Evolutionary conservation across 2,888 invertebrate genomes (phyloP), one percentile per base, ranked within the genome.

Genomic region (Arctia plantaginis): DNA sequence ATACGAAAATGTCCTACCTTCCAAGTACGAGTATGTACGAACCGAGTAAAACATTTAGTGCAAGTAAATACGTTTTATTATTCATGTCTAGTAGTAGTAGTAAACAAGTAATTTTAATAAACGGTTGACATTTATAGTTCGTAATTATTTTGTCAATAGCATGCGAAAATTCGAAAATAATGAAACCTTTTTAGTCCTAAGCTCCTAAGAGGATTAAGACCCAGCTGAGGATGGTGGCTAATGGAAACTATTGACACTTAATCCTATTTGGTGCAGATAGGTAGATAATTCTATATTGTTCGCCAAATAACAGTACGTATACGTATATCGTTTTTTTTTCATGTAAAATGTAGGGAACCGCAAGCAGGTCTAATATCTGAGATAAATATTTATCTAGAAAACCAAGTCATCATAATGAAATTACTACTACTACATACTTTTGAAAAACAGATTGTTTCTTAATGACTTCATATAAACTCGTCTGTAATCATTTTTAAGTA

Each of bases 201-300:
- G 71, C 69, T 55, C 47, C 23, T 74, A 72, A 74, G 59, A 67
- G 77, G 82, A 79, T 83, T 80, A 55, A 18, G 68, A 66, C 66
- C 23, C 65, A 20, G 68, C 55, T 64, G 70, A 70, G 68, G 66
- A 66, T 55, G 39, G 27, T 44, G 20, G 74, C 64, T 62, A 72
- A 65, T 69, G 74, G 73, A 80, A 83, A 66, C 59, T 73, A 66
- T 44, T 47, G 44, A 27, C 35, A 66, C 55, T 72, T 62, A 75
- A 72, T 69, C 75, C 70, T 70, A 55, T 71, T 65, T 44, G 15
- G 35, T 18, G 44, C 39, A 66, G 10, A 62, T 47, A 62, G 23
- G 39, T 44, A 44, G 33, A 67, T 27, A 59, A 59, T 59, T 59
- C n/a, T 27, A 13, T 27, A 27, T 59, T 27, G n/a, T 27, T 62